Evolutionary conservation across 2,797 vertebrate species (phyloP).

Genomic region (Spinibarbus caldwelli): DNA sequence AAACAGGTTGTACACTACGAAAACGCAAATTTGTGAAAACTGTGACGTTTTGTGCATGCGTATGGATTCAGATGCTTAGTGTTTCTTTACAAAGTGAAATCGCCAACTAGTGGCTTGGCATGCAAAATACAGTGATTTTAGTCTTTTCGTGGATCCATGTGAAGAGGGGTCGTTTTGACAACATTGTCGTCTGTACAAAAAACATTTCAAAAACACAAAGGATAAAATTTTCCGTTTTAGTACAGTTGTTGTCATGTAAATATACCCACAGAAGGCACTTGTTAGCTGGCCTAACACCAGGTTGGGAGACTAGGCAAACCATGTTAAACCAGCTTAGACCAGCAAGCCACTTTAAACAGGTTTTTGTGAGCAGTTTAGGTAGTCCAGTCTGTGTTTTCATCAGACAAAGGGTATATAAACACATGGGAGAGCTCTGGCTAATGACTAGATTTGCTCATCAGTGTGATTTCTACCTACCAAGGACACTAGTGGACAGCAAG

Average conservation of each 20-base stretch:
- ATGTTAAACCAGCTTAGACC: neutral
- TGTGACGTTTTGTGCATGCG: no score
- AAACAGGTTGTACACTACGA: no score
- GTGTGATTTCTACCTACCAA: conserved; percentile 45
- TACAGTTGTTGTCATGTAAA: neutral
- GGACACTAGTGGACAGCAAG: conserved; percentile 33
- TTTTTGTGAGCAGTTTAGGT: neutral
- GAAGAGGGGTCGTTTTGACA: neutral
- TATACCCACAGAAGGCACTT: neutral
- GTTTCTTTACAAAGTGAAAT: no score
- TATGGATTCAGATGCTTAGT: no score
- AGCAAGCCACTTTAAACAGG: neutral
- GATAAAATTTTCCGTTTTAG: no score
- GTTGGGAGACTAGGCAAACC: neutral
- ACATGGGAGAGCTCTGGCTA: conserved; percentile 10
- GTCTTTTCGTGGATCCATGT: neutral
- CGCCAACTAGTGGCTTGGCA: no score
- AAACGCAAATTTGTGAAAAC: no score
- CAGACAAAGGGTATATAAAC: neutral
- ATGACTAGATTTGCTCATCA: conserved; percentile 39
- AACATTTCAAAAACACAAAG: no score
- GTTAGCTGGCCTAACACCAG: neutral
- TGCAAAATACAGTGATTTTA: no score
- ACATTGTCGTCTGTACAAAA: no score
- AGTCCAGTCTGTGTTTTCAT: neutral